These are phyloP conservation scores for Ferrisia virgata DNA, from an alignment of 2,888 invertebrate genomes.

Conservation along the genomic window DNA sequence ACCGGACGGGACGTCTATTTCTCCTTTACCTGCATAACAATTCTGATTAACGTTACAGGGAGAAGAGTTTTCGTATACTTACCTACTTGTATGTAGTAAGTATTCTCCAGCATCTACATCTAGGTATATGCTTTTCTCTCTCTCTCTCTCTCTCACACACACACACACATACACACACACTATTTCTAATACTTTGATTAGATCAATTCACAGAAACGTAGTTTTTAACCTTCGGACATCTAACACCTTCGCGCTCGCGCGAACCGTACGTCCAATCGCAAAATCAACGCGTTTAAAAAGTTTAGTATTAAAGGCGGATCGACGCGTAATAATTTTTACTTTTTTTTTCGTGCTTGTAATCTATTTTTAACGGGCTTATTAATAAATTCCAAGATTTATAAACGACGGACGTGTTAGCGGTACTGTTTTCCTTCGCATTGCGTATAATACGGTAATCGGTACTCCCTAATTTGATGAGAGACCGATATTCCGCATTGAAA, in stretches of 20 bases:
- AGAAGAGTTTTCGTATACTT: neutral
- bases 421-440: too few species aligned
- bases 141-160: neutral
- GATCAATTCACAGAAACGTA: constrained; percentile 30
- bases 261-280: neutral
- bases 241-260: constrained; percentile 7
- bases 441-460: too few species aligned
- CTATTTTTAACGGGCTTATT: constrained; percentile 30
- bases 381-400: neutral
- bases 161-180: too few species aligned
- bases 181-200: too few species aligned
- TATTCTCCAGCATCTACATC: neutral
- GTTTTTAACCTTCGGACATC: constrained; percentile 31
- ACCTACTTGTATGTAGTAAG: too few species aligned
- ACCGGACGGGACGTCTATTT: constrained; percentile 28
- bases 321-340: constrained; percentile 21
- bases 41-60: constrained; percentile 20
- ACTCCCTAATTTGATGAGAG: neutral
- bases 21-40: constrained; percentile 4
- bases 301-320: neutral
- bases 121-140: neutral
- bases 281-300: constrained; percentile 6
- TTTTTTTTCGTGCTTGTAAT: neutral
- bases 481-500: neutral
- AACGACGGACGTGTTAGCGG: neutral